phyloP scores from a whole-genome alignment of 2,888 invertebrate genomes.

The Sphaerophoria rueppellii region DNA sequence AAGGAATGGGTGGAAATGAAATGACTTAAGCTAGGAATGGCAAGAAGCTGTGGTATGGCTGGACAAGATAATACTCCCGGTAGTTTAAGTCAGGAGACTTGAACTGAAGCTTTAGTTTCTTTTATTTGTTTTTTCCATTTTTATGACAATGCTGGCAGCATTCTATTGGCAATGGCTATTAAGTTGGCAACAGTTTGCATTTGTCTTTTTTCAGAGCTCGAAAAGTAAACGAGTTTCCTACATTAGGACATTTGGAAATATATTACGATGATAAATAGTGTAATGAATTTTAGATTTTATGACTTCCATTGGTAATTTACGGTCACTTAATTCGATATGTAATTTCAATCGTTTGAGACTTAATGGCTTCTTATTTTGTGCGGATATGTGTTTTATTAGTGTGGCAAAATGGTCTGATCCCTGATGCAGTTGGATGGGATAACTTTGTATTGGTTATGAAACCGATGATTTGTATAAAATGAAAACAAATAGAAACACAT shows the following conservation, averaged over 20 bases:
- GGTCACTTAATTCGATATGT: constrained; percentile 15
- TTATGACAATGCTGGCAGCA: constrained; percentile 34
- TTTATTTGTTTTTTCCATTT: not conserved
- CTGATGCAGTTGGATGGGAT: not conserved
- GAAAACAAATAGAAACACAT: no score
- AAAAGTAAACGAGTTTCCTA: not conserved
- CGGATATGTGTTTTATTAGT: not conserved
- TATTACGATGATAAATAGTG: constrained; percentile 49
- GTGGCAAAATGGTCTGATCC: not conserved
- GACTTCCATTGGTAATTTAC: constrained; percentile 58
- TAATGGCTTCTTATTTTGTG: constrained; percentile 1
- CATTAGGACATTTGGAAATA: constrained; percentile 18
- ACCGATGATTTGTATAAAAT: not conserved
- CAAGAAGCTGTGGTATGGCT: no score
- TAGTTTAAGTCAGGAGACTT: not conserved
- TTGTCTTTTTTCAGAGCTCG: constrained; percentile 30
- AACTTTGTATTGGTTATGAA: no score
- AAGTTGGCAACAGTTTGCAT: constrained; percentile 62
- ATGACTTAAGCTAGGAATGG: no score
- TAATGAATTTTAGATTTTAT: constrained; percentile 55
- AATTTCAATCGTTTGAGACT: not conserved
- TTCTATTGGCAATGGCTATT: constrained; percentile 35
- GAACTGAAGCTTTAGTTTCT: constrained; percentile 24
- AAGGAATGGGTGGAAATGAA: no score
- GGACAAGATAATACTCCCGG: no score